phyloP scores from a whole-genome alignment of 1,140 invertebrate species.

The Orius insidiosus region DNA sequence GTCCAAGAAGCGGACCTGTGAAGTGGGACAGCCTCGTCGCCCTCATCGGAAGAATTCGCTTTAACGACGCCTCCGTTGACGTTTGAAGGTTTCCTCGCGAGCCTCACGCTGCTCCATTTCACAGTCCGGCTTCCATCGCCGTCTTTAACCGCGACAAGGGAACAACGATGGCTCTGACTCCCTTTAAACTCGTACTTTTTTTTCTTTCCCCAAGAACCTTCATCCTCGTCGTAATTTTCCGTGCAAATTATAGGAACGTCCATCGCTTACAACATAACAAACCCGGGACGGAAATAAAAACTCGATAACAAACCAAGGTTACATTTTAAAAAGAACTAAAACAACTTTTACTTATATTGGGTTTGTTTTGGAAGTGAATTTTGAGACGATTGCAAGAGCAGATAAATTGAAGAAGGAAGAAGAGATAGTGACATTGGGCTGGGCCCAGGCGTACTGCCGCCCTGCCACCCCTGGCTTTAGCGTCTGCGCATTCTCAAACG shows the following conservation, averaged over 20 bases:
- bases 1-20: slow-evolving; percentile 12
- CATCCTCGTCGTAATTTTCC: slow-evolving; percentile 15
- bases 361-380: not conserved
- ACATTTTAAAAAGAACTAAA: no score
- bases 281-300: not conserved
- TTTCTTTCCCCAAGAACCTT: slow-evolving; percentile 4
- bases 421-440: no score
- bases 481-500: no score
- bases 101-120: slow-evolving; percentile 19
- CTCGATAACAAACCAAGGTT: not conserved
- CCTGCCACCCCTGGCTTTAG: no score
- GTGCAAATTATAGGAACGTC: slow-evolving; percentile 20
- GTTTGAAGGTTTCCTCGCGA: slow-evolving; percentile 16
- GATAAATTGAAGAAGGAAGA: no score
- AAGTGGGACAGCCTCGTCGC: slow-evolving; percentile 2
- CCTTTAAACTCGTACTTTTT: slow-evolving; percentile 20
- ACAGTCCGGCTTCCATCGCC: slow-evolving; percentile 15
- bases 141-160: slow-evolving; percentile 17
- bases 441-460: no score
- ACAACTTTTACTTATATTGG: no score
- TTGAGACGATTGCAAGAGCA: not conserved
- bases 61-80: slow-evolving; percentile 19
- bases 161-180: slow-evolving; percentile 17
- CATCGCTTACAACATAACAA: slow-evolving; percentile 9
- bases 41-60: slow-evolving; percentile 10